Evolutionary conservation across 2,888 invertebrate genomes (phyloP).

Genomic region (Oligia fasciuncula): DNA sequence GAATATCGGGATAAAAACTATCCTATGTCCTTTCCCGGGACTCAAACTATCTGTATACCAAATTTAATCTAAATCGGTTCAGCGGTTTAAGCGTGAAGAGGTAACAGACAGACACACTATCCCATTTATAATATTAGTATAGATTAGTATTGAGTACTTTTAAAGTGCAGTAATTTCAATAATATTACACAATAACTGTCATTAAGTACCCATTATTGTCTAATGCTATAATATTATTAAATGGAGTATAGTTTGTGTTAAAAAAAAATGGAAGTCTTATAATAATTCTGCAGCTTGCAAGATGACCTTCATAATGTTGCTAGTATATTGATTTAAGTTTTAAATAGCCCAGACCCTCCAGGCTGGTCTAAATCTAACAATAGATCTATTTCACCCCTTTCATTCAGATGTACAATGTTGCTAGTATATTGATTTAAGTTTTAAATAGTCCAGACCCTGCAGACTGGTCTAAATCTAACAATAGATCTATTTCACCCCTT

Average conservation of each 20-base stretch:
- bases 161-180: background rate
- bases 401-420: constrained; percentile 1
- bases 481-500: constrained; percentile 11
- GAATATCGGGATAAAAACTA: too few species aligned
- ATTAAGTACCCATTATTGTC: background rate
- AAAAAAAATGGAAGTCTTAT: background rate
- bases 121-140: too few species aligned
- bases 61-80: too few species aligned
- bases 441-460: constrained; percentile 14
- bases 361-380: constrained; percentile 13
- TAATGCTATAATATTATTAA: background rate
- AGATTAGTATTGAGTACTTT: too few species aligned
- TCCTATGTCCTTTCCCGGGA: too few species aligned
- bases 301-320: background rate
- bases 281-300: background rate
- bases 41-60: too few species aligned
- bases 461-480: constrained; percentile 7
- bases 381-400: constrained; percentile 4
- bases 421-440: constrained; percentile 30
- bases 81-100: too few species aligned
- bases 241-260: background rate
- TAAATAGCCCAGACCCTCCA: constrained; percentile 15
- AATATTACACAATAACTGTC: background rate
- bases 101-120: too few species aligned
- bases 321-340: constrained; percentile 31